phyloP scores from a whole-genome alignment of 1,140 invertebrate species.

The Drosophila lacertosa region DNA sequence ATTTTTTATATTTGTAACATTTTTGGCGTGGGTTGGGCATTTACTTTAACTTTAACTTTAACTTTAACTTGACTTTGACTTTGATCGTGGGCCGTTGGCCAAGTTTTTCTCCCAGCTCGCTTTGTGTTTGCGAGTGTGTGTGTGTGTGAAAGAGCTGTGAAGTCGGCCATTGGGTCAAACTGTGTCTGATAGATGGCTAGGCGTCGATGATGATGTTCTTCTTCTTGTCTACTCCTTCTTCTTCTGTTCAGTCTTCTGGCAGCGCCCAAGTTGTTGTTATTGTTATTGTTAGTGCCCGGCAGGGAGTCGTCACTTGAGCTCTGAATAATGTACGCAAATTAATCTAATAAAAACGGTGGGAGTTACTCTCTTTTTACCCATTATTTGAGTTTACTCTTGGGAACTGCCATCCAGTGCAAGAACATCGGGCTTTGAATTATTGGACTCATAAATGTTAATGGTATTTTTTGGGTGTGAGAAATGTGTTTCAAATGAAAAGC shows the following conservation, averaged over 20 bases:
- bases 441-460: slow-evolving; percentile 32
- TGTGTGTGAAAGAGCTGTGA: slow-evolving; percentile 69
- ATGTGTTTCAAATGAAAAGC: background rate
- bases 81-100: slow-evolving; percentile 44
- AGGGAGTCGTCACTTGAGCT: slow-evolving; percentile 55
- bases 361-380: slow-evolving; percentile 45
- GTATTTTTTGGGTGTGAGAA: slow-evolving; percentile 10
- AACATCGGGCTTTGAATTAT: slow-evolving; percentile 31
- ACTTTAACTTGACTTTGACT: slow-evolving; percentile 27
- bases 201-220: slow-evolving; percentile 67
- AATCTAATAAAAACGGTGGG: slow-evolving; percentile 79
- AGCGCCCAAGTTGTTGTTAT: slow-evolving; percentile 2
- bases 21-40: slow-evolving; percentile 42
- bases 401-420: slow-evolving; percentile 18
- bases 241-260: background rate
- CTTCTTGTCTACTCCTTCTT: background rate
- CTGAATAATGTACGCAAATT: slow-evolving; percentile 75
- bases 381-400: slow-evolving; percentile 18
- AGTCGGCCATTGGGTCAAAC: slow-evolving; percentile 81
- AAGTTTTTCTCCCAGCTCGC: slow-evolving; percentile 26
- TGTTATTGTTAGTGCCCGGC: slow-evolving; percentile 30
- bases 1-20: slow-evolving; percentile 36
- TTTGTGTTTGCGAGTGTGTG: slow-evolving; percentile 19
- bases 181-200: slow-evolving; percentile 69
- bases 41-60: slow-evolving; percentile 29